Base-by-base conservation (phyloP, 2,797 vertebrate species). In the Gambusia yucatana region DNA sequence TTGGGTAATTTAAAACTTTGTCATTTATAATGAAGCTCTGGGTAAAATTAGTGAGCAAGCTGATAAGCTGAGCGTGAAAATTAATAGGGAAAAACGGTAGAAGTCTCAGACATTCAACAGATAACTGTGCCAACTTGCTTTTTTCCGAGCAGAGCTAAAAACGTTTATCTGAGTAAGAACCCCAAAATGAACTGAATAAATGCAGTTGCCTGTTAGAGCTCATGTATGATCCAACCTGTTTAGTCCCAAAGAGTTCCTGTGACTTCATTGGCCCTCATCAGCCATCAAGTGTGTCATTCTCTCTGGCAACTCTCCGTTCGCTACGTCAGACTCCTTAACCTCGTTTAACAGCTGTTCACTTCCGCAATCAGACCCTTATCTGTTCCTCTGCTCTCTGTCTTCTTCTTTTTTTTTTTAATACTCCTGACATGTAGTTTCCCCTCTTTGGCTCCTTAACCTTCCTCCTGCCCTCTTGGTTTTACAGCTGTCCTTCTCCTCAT, bases 401-500 rank as follows among this genome's bases (percentile, higher is more conserved):
- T 33, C 33, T 33, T 33, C 33, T 33, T 33, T 33, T 33, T 9
- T 55, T 28, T 81, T 77, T 71, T 22, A 28, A 36, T 30, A 65
- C 52, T 20, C 13, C 65, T 87, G 73, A 79, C 75, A 70, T 9
- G 61, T 47, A 75, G 6, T 80, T 73, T 71, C 16, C 13, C 78
- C 70, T 74, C 30, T 46, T 77, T 73, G 74, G 6, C 55, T 10
- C 5, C 20, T n/a, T 30, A 72, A 63, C 76, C 48, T 67, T 76
- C 47, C 25, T 43, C 63, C 47, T 81, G 17, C 47, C 39, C 41
- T 67, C 33, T 72, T 75, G 33, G 20, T 69, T 77, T 55, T 30
- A 52, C 69, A 41, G 70, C 59, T 72, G 47, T 52, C 67, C 2
- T 30, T 70, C 22, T 50, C 7, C 48, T 50, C 48, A 50, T 50